phyloP scores from a whole-genome alignment of 1,140 invertebrate species.

The Amphibalanus amphitrite region DNA sequence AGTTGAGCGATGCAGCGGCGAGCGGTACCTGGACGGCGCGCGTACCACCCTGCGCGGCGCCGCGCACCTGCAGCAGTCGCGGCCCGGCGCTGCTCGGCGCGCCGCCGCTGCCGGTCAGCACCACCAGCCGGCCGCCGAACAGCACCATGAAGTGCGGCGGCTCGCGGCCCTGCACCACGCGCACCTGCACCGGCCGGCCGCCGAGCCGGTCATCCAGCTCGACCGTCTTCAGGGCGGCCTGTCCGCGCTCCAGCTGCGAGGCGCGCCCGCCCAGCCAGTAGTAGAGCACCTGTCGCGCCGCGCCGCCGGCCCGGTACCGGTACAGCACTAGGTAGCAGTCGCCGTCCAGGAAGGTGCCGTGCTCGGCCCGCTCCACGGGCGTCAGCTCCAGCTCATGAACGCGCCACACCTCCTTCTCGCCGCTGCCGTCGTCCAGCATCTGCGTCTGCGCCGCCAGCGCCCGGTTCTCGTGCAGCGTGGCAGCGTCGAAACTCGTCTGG shows the following conservation, averaged over 20 bases:
- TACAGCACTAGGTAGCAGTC: slow-evolving; percentile 78
- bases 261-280: slow-evolving; percentile 51
- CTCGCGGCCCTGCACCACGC: slow-evolving; percentile 71
- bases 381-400: slow-evolving; percentile 34
- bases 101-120: slow-evolving; percentile 34
- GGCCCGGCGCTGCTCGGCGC: slow-evolving; percentile 25
- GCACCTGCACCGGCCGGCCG: slow-evolving; percentile 43
- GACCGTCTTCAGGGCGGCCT: slow-evolving; percentile 41
- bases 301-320: slow-evolving; percentile 39
- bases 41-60: not conserved
- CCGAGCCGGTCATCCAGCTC: slow-evolving; percentile 43
- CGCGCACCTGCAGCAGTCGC: slow-evolving; percentile 45
- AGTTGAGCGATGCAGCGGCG: slow-evolving; percentile 49
- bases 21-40: slow-evolving; percentile 45
- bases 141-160: slow-evolving; percentile 76
- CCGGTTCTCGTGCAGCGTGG: slow-evolving; percentile 40
- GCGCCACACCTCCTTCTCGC: slow-evolving; percentile 50
- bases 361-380: slow-evolving; percentile 44
- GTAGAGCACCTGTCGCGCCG: slow-evolving; percentile 41
- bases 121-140: slow-evolving; percentile 68
- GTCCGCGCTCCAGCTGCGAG: slow-evolving; percentile 42
- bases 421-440: slow-evolving; percentile 77
- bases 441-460: slow-evolving; percentile 53
- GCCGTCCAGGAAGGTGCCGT: slow-evolving; percentile 59
- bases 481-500: slow-evolving; percentile 46